Conservation (phyloP, 2,888 invertebrate species). For the Amblyteles armatorius region DNA sequence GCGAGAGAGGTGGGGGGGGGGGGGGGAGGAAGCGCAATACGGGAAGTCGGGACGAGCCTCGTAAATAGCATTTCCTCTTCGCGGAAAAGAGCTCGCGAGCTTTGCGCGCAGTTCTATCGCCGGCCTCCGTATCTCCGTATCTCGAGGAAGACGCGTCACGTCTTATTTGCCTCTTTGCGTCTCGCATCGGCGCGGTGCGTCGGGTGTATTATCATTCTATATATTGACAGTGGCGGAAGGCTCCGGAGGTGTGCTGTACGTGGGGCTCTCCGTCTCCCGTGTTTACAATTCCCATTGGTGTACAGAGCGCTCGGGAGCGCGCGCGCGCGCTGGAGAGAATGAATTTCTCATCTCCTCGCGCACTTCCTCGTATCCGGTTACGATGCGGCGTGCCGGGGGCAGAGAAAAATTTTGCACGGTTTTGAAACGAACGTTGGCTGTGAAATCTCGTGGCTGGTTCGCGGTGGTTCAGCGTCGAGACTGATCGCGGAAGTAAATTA, state of each 20-base stretch:
- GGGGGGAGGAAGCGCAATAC: conserved; percentile 59
- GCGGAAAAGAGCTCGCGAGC: conserved; percentile 51
- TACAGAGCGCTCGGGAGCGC: neutral
- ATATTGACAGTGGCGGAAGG: conserved; percentile 51
- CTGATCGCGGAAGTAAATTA: too few relatives aligned
- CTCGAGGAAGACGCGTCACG: conserved; percentile 41
- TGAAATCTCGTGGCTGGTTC: neutral
- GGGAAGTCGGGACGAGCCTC: conserved; percentile 59
- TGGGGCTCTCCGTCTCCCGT: conserved; percentile 23
- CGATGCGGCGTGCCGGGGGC: neutral
- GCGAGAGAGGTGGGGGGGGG: neutral
- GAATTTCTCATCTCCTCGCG: conserved; percentile 57
- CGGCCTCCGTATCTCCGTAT: conserved; percentile 7
- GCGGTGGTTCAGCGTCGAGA: neutral
- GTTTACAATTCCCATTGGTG: conserved; percentile 60
- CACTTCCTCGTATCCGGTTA: conserved; percentile 57
- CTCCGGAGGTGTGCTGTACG: conserved; percentile 39
- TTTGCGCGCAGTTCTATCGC: conserved; percentile 2
- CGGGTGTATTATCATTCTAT: conserved; percentile 33
- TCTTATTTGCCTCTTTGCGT: conserved; percentile 58
- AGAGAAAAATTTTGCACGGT: neutral
- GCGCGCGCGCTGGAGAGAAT: conserved; percentile 34
- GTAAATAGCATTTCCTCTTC: conserved; percentile 65
- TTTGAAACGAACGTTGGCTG: neutral
- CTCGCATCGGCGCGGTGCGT: conserved; percentile 26